These are phyloP conservation scores for Coenobita brevimanus DNA, from an alignment of 1,140 invertebrate species.

Conservation along the genomic window DNA sequence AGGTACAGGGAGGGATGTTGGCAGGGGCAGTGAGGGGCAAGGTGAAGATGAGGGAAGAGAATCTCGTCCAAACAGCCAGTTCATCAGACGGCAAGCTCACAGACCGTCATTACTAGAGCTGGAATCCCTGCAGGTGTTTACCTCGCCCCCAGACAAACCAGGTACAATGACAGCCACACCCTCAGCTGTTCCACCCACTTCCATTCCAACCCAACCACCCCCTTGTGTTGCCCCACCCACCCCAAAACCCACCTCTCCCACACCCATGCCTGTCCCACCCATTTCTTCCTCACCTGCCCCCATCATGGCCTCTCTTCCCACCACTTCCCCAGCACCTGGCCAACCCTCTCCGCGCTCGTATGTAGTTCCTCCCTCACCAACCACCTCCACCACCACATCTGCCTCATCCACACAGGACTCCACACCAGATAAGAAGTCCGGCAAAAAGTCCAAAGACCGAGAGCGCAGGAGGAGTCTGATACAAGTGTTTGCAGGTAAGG, in stretches of 20 bases:
- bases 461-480: constrained; percentile 87
- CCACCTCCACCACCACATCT: constrained; percentile 18
- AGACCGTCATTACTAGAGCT: constrained; percentile 67
- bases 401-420: not conserved
- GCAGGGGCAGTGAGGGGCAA: not conserved
- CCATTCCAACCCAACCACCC: not conserved
- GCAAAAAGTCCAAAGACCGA: constrained; percentile 76
- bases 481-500: constrained; percentile 86
- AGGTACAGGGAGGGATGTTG: constrained; percentile 12
- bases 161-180: not conserved
- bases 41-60: constrained; percentile 9
- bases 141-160: constrained; percentile 34
- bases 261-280: not conserved
- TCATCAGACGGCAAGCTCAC: constrained; percentile 30
- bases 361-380: not conserved
- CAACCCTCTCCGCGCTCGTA: not conserved
- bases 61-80: constrained; percentile 35
- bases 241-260: not conserved
- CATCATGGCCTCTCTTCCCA: not conserved
- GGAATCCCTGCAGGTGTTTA: constrained; percentile 68
- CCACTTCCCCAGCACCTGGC: not conserved
- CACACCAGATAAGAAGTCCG: constrained; percentile 48
- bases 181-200: not conserved
- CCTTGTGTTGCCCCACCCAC: not conserved
- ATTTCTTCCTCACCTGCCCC: not conserved